Percentiles rank a stretch among this genome's conserved stretches.
Evolutionary conservation across 2,888 invertebrate genomes (phyloP).

Genomic region (Oxystoma pomonae): DNA sequence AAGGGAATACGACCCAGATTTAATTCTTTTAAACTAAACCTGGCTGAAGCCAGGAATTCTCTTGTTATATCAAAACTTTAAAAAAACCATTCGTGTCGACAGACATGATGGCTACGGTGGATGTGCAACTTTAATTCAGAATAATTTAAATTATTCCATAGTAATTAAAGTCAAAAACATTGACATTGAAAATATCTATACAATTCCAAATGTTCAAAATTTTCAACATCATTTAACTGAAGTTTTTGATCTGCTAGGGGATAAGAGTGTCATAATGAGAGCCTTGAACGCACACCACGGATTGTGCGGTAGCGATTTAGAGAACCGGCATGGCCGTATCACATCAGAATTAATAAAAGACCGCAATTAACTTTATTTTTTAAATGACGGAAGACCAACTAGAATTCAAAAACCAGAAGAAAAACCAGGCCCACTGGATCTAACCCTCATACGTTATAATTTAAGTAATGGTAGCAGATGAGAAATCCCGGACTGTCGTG

Average conservation of each 20-base stretch:
- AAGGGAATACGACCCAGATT: background rate
- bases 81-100: background rate
- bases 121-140: background rate
- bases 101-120: background rate
- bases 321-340: background rate
- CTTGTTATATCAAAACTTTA: background rate
- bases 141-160: background rate
- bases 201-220: background rate
- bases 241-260: background rate
- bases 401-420: background rate
- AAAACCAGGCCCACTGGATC: background rate
- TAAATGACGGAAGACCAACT: slow-evolving; percentile 9
- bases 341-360: background rate
- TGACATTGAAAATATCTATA: slow-evolving; percentile 5
- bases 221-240: background rate
- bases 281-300: slow-evolving; percentile 1
- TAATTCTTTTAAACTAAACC: background rate
- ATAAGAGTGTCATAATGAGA: slow-evolving; percentile 2
- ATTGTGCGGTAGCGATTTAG: slow-evolving; percentile 1
- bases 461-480: background rate
- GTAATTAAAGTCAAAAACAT: slow-evolving; percentile 1
- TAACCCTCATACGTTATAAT: background rate
- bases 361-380: background rate
- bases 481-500: background rate
- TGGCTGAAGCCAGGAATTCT: background rate